Percentiles rank a stretch among this genome's conserved stretches.
phyloP scores from a whole-genome alignment of 2,797 vertebrate species.

The Pelochelys cantorii region DNA sequence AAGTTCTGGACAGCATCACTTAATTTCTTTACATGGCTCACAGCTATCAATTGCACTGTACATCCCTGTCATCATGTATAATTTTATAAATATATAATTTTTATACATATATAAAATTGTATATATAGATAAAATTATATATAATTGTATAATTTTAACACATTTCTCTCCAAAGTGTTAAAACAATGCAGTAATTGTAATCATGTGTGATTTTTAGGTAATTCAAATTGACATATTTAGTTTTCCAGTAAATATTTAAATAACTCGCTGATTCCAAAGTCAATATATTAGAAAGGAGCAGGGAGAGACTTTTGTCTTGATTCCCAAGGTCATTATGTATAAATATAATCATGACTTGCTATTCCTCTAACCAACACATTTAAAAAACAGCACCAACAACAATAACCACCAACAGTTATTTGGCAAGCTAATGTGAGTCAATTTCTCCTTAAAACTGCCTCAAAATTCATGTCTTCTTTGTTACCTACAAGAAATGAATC shows the following conservation, averaged over 20 bases:
- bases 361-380: not conserved
- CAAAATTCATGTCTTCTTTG: not conserved
- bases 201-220: not conserved
- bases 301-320: not conserved
- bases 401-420: not conserved
- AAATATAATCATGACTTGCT: not conserved
- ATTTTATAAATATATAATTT: no score
- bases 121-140: no score
- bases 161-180: not conserved
- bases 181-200: not conserved
- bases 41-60: not conserved
- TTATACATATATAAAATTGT: no score
- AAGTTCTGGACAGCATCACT: not conserved
- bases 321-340: not conserved
- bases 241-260: not conserved
- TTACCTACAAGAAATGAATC: not conserved
- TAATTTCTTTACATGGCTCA: slow-evolving; percentile 20
- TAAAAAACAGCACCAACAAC: not conserved
- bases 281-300: not conserved
- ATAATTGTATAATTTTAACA: not conserved
- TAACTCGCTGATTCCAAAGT: not conserved
- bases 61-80: not conserved
- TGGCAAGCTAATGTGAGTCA: not conserved
- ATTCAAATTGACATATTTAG: not conserved
- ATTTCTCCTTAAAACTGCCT: not conserved